Evolutionary conservation across 1,140 invertebrate genomes (phyloP).

Genomic region (Ruditapes philippinarum): DNA sequence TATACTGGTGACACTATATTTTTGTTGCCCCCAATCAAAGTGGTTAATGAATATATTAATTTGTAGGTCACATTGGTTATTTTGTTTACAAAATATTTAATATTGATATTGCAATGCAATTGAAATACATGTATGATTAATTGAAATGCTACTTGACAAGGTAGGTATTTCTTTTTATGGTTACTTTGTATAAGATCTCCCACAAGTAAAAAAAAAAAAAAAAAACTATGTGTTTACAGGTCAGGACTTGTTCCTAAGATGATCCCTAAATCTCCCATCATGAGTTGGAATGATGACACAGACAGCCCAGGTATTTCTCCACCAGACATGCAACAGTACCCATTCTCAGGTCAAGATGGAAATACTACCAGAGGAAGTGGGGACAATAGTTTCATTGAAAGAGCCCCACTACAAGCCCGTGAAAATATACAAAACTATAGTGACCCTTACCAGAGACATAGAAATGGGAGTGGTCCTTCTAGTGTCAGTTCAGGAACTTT

Average conservation of each 20-base stretch:
- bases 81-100: too few species aligned
- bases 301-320: conserved; percentile 49
- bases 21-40: too few species aligned
- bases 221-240: conserved; percentile 55
- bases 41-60: too few species aligned
- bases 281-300: conserved; percentile 74
- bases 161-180: too few species aligned
- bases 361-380: neutral
- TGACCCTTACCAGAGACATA: conserved; percentile 41
- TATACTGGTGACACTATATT: too few species aligned
- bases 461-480: neutral
- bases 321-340: conserved; percentile 56
- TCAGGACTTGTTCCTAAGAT: conserved; percentile 67
- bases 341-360: conserved; percentile 8
- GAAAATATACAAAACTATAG: conserved; percentile 38
- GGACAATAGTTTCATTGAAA: conserved; percentile 45
- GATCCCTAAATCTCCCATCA: conserved; percentile 75
- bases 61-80: too few species aligned
- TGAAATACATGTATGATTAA: too few species aligned
- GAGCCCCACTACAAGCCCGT: conserved; percentile 28
- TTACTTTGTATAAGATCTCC: too few species aligned
- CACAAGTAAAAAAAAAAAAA: neutral
- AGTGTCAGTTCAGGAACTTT: conserved; percentile 45
- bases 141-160: too few species aligned
- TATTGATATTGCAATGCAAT: too few species aligned